Evolutionary conservation across 2,888 invertebrate genomes (phyloP).

Genomic region (Linnaemya tessellans): DNA sequence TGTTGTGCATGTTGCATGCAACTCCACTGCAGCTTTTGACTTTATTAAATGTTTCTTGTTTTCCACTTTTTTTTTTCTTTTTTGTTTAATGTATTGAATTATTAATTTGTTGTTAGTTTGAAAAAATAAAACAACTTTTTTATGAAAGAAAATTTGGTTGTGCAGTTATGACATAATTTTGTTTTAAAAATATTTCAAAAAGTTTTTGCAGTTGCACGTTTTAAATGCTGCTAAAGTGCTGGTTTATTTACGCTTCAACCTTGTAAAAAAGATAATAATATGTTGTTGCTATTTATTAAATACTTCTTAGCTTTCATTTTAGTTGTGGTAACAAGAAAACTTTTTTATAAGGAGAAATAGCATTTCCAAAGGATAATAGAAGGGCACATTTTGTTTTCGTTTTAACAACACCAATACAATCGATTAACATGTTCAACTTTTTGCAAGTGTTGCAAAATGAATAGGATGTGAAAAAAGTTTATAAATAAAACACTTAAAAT

Average conservation of each 20-base stretch:
- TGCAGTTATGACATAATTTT: slow-evolving; percentile 37
- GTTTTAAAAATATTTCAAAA: background rate
- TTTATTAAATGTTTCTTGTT: slow-evolving; percentile 56
- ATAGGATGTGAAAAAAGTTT: too few relatives aligned
- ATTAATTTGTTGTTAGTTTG: slow-evolving; percentile 33
- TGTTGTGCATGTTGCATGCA: slow-evolving; percentile 80
- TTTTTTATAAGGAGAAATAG: too few relatives aligned
- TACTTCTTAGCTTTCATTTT: background rate
- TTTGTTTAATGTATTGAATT: slow-evolving; percentile 55
- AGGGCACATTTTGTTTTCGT: too few relatives aligned
- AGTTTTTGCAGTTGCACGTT: background rate
- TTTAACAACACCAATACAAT: too few relatives aligned
- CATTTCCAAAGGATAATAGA: too few relatives aligned
- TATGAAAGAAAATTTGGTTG: background rate
- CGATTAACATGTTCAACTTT: too few relatives aligned
- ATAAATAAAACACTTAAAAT: too few relatives aligned
- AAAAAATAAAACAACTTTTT: slow-evolving; percentile 39
- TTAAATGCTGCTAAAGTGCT: background rate
- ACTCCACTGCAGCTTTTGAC: slow-evolving; percentile 69
- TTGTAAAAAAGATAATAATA: background rate
- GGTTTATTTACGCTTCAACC: background rate
- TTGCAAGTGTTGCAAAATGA: too few relatives aligned
- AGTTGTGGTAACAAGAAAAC: too few relatives aligned
- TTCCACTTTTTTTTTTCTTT: background rate
- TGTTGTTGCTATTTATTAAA: background rate